Conservation (phyloP, 1,140 invertebrate species). For the silkworm (Bombyx mori) region ASM3026992v2 NC_085132.1:4644001-4644500, state of each 20-base stretch:
- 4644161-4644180: constrained; percentile 70
- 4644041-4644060: constrained; percentile 7
- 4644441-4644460: too few species aligned
- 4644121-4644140: constrained; percentile 62
- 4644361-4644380: too few species aligned
- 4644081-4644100: constrained; percentile 70
- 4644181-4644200: constrained; percentile 67
- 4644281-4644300: too few species aligned
- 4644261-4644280: constrained; percentile 11
- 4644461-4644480: too few species aligned
- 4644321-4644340: too few species aligned
- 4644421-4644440: too few species aligned
- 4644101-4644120: constrained; percentile 68
- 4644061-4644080: constrained; percentile 55
- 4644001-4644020: too few species aligned
- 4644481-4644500: too few species aligned
- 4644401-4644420: too few species aligned
- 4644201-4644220: constrained; percentile 69
- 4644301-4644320: too few species aligned
- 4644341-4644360: too few species aligned
- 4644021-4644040: neutral
- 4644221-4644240: constrained; percentile 67
- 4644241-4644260: constrained; percentile 39
- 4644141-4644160: constrained; percentile 70
- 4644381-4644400: too few species aligned